Conservation (phyloP, 2,888 invertebrate genomes). For the Mamestra brassicae region DNA sequence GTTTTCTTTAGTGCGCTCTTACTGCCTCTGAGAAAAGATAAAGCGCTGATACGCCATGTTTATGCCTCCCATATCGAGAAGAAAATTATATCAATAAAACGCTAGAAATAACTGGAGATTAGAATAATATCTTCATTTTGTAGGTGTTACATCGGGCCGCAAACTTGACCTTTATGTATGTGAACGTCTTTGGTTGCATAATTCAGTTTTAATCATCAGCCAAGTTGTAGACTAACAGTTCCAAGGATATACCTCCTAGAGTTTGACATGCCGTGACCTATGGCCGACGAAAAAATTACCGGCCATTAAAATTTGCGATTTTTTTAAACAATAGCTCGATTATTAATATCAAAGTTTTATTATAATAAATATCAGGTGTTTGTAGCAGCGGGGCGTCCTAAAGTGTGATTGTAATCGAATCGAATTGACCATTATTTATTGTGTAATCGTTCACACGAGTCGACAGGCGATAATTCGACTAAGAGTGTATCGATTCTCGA, state of each 20-base stretch:
- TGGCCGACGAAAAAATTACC: constrained; percentile 58
- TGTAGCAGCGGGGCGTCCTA: constrained; percentile 69
- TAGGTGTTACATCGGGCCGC: constrained; percentile 19
- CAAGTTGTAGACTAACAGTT: constrained; percentile 52
- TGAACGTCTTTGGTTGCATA: constrained; percentile 61
- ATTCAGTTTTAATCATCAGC: constrained; percentile 51
- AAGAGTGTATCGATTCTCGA: constrained; percentile 66
- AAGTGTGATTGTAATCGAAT: constrained; percentile 74
- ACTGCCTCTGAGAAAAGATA: constrained; percentile 51
- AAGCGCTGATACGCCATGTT: constrained; percentile 46
- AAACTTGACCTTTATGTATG: constrained; percentile 60
- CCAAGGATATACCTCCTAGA: constrained; percentile 61
- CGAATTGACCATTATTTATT: constrained; percentile 71
- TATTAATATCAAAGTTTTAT: constrained; percentile 63
- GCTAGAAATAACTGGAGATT: constrained; percentile 49
- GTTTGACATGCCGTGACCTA: constrained; percentile 65
- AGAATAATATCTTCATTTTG: constrained; percentile 54
- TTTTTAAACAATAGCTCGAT: constrained; percentile 64
- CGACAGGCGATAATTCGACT: constrained; percentile 70
- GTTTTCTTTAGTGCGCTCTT: constrained; percentile 58
- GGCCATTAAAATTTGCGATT: constrained; percentile 66
- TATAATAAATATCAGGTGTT: constrained; percentile 66
- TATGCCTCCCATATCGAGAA: constrained; percentile 50
- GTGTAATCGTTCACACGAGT: constrained; percentile 68
- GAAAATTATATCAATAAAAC: constrained; percentile 54